Conservation (phyloP, 1,140 invertebrate species). For the Aphelenchoides fujianensis region DNA sequence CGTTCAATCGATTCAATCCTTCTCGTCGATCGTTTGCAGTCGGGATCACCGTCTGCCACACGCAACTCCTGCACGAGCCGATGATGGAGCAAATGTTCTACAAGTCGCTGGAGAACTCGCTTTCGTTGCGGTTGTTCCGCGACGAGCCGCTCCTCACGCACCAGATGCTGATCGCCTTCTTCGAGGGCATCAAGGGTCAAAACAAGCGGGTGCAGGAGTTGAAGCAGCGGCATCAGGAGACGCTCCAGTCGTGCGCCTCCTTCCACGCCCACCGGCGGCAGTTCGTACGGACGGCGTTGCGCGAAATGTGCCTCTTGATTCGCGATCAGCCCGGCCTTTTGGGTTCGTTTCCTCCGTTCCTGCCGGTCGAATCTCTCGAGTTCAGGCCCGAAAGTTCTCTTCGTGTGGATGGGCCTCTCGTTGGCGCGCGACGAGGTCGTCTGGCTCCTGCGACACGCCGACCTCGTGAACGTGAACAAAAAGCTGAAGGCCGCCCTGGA, state of each 20-base stretch:
- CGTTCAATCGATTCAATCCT: slow-evolving; percentile 13
- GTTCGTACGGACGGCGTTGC: slow-evolving; percentile 88
- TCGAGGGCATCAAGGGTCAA: slow-evolving; percentile 86
- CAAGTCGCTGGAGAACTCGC: slow-evolving; percentile 82
- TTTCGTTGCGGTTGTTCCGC: slow-evolving; percentile 88
- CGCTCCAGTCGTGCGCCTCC: slow-evolving; percentile 41
- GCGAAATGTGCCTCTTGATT: slow-evolving; percentile 88
- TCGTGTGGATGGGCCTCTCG: slow-evolving; percentile 91
- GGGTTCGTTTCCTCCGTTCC: slow-evolving; percentile 65
- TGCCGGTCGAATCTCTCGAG: background rate
- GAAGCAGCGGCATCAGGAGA: slow-evolving; percentile 44
- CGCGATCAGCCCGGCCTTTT: slow-evolving; percentile 94
- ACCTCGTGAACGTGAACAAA: slow-evolving; percentile 69
- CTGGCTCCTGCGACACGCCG: slow-evolving; percentile 91
- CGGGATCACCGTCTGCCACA: slow-evolving; percentile 84
- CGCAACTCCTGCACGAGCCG: slow-evolving; percentile 70
- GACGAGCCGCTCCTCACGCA: slow-evolving; percentile 97
- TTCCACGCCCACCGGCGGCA: slow-evolving; percentile 81
- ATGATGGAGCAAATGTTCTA: slow-evolving; percentile 83
- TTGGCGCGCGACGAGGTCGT: slow-evolving; percentile 92
- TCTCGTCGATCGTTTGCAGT: slow-evolving; percentile 67
- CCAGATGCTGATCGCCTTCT: slow-evolving; percentile 84
- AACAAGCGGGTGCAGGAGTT: slow-evolving; percentile 47
- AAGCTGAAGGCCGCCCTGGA: slow-evolving; percentile 66
- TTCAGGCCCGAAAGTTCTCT: slow-evolving; percentile 71